A percentile compares a stretch with the other conserved stretches of the same genome.
Evolutionary conservation across 2,888 invertebrate species (phyloP).

Genomic region (Temnothorax rugatulus): DNA sequence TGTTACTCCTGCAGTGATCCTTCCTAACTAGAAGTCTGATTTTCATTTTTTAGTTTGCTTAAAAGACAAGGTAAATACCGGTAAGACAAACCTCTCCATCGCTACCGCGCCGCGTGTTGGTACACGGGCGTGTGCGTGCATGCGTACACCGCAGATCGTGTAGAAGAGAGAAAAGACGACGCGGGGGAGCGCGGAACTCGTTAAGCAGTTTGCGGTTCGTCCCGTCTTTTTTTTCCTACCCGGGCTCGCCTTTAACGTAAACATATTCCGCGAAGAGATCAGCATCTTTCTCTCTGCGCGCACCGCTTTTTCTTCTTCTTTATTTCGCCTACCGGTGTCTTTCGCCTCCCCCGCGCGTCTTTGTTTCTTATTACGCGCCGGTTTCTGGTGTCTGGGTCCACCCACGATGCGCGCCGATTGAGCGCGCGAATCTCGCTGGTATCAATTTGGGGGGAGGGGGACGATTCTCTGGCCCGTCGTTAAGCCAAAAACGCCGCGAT

Average conservation of each 20-base stretch:
- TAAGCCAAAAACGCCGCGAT: background rate
- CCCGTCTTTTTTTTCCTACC: slow-evolving; percentile 69
- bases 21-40: background rate
- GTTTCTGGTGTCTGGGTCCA: slow-evolving; percentile 63
- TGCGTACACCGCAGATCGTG: slow-evolving; percentile 70
- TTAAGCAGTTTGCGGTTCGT: slow-evolving; percentile 81
- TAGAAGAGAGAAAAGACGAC: slow-evolving; percentile 64
- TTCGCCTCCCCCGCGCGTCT: slow-evolving; percentile 63
- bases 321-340: slow-evolving; percentile 51
- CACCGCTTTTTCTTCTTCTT: slow-evolving; percentile 63
- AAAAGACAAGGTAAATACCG: background rate
- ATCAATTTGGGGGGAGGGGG: slow-evolving; percentile 18
- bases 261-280: slow-evolving; percentile 81
- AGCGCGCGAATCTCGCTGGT: slow-evolving; percentile 40
- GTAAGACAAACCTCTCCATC: slow-evolving; percentile 33
- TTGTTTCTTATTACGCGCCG: slow-evolving; percentile 61
- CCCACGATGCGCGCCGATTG: slow-evolving; percentile 70
- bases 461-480: background rate
- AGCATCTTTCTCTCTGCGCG: slow-evolving; percentile 64
- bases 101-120: slow-evolving; percentile 12
- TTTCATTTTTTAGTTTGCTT: slow-evolving; percentile 7
- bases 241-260: slow-evolving; percentile 79
- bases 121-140: slow-evolving; percentile 38
- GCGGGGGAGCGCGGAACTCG: slow-evolving; percentile 77
- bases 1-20: background rate